Percentiles rank a stretch among this genome's conserved stretches.
phyloP scores from a whole-genome alignment of 2,113 vertebrate genomes.

The Polyodon spathula region DNA sequence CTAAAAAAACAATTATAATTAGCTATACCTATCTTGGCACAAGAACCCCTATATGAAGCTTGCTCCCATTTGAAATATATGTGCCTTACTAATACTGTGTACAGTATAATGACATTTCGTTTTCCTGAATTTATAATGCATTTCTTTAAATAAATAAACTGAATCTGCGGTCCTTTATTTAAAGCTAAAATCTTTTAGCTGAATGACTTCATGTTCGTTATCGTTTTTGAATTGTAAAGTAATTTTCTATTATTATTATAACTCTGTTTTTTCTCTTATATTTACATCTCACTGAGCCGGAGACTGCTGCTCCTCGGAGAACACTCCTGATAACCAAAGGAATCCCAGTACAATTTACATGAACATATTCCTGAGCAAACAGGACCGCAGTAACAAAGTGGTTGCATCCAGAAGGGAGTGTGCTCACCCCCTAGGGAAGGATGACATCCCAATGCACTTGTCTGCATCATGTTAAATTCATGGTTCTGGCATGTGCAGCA shows the following conservation, averaged over 20 bases:
- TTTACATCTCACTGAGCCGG: slow-evolving; percentile 31
- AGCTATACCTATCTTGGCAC: too few species aligned
- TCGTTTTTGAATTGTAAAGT: slow-evolving; percentile 38
- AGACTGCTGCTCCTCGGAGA: slow-evolving; percentile 31
- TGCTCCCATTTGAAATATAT: too few species aligned
- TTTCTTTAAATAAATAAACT: slow-evolving; percentile 15
- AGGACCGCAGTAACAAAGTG: slow-evolving; percentile 37
- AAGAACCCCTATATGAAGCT: too few species aligned
- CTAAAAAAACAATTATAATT: too few species aligned
- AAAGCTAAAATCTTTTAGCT: slow-evolving; percentile 28
- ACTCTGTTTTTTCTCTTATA: slow-evolving; percentile 38
- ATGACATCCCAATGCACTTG: slow-evolving; percentile 20
- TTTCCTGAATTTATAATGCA: neutral
- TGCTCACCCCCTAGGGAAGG: slow-evolving; percentile 32
- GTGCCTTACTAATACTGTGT: neutral
- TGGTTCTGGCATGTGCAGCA: slow-evolving; percentile 25
- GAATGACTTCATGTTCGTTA: slow-evolving; percentile 31
- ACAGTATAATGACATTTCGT: neutral
- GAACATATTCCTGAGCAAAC: slow-evolving; percentile 36
- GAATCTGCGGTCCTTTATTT: slow-evolving; percentile 27
- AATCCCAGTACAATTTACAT: slow-evolving; percentile 36
- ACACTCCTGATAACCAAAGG: slow-evolving; percentile 34
- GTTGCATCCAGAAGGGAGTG: slow-evolving; percentile 34
- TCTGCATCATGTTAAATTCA: slow-evolving; percentile 47
- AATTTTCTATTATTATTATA: slow-evolving; percentile 32